Conservation (phyloP, 2,113 vertebrate species). For the Calidris pygmaea region DNA sequence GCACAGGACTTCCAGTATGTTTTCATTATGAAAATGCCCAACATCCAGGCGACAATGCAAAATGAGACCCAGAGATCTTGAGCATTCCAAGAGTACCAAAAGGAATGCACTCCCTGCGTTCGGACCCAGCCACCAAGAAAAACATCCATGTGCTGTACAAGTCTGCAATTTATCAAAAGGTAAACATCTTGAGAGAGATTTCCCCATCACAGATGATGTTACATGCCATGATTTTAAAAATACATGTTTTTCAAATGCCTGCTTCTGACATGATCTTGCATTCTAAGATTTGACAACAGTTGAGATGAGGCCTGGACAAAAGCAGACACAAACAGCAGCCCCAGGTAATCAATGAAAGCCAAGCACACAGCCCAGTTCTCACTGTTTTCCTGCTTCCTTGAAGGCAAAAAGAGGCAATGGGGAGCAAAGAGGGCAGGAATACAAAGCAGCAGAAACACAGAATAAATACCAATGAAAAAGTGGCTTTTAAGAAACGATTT, state of each 20-base stretch:
- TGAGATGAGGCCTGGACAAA: background rate
- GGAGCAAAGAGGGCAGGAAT: background rate
- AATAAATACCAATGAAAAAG: background rate
- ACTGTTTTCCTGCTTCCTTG: background rate
- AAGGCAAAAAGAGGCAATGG: background rate
- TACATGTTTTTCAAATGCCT: background rate
- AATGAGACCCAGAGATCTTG: background rate
- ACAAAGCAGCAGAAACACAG: background rate
- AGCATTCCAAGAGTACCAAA: background rate
- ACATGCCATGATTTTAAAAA: background rate
- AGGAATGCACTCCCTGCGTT: accelerated
- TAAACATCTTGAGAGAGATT: background rate
- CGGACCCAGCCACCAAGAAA: background rate
- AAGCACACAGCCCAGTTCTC: background rate
- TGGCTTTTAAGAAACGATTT: background rate
- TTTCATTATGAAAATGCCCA: accelerated
- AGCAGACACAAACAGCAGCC: background rate
- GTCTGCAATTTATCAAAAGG: background rate
- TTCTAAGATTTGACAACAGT: background rate
- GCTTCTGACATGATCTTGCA: background rate
- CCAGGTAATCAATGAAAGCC: background rate
- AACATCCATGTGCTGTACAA: background rate
- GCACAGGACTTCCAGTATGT: accelerated
- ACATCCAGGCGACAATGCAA: background rate
- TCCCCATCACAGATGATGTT: accelerated